These are phyloP conservation scores for Euura saliciscinereae DNA, from an alignment of 1,140 invertebrate species.

Conservation along the genomic window DNA sequence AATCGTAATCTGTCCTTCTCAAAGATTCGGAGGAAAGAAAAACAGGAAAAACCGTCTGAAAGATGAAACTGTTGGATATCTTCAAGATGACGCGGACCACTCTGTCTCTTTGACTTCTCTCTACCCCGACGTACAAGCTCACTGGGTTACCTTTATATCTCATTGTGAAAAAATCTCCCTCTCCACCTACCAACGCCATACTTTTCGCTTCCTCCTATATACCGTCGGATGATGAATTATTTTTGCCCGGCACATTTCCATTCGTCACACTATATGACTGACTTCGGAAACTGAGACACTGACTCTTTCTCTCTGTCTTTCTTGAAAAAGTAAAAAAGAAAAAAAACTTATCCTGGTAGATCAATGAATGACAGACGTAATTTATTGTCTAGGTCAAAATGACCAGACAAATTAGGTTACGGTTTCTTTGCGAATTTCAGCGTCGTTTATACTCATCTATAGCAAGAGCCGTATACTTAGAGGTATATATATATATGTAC, in stretches of 20 bases:
- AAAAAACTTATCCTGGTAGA: no score
- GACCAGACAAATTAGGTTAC: background rate
- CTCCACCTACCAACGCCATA: background rate
- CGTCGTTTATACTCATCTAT: background rate
- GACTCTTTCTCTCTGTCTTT: no score
- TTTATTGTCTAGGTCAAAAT: no score
- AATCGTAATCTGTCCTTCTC: background rate
- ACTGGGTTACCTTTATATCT: background rate
- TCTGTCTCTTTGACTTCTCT: background rate
- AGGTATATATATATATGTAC: background rate
- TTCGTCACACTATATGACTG: background rate
- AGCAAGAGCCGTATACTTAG: background rate
- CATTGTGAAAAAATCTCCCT: background rate
- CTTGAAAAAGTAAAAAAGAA: no score
- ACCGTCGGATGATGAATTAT: background rate
- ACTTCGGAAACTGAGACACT: no score
- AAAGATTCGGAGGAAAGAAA: background rate
- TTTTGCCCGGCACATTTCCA: background rate
- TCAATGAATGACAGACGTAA: no score
- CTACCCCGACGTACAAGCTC: background rate
- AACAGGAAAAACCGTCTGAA: background rate
- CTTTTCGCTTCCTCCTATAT: background rate
- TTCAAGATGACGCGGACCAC: background rate
- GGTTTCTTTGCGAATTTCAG: background rate
- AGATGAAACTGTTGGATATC: background rate